Evolutionary conservation across 2,797 vertebrate species (phyloP).

Genomic region (Tenualosa thibaudeaui): DNA sequence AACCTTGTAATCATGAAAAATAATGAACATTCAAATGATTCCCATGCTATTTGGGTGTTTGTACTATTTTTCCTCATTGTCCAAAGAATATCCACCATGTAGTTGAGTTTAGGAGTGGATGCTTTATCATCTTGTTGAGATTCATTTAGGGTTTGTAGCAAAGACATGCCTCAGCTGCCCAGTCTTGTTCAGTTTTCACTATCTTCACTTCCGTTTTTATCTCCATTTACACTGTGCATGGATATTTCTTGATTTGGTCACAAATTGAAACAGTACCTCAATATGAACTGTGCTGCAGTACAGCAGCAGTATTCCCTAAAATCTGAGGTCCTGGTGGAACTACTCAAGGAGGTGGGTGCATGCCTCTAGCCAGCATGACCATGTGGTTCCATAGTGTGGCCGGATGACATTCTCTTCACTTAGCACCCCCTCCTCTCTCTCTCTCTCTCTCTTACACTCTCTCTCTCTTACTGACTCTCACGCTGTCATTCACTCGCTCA

Average conservation of each 20-base stretch:
- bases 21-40: background rate
- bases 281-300: background rate
- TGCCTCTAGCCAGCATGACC: background rate
- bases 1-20: background rate
- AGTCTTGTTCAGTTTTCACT: background rate
- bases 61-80: background rate
- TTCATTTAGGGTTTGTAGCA: background rate
- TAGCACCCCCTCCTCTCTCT: background rate
- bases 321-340: background rate
- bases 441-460: background rate
- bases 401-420: background rate
- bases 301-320: background rate
- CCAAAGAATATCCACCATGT: background rate
- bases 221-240: background rate
- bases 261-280: background rate
- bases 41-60: background rate
- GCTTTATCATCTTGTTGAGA: background rate
- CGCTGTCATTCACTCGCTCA: background rate
- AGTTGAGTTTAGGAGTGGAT: background rate
- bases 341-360: background rate
- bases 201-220: background rate
- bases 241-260: background rate
- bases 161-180: background rate
- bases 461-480: background rate
- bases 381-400: background rate